Percentiles rank a stretch among this genome's conserved stretches.
Evolutionary conservation across 2,113 vertebrate genomes (phyloP).

Genomic region (Corythornis cristatus): DNA sequence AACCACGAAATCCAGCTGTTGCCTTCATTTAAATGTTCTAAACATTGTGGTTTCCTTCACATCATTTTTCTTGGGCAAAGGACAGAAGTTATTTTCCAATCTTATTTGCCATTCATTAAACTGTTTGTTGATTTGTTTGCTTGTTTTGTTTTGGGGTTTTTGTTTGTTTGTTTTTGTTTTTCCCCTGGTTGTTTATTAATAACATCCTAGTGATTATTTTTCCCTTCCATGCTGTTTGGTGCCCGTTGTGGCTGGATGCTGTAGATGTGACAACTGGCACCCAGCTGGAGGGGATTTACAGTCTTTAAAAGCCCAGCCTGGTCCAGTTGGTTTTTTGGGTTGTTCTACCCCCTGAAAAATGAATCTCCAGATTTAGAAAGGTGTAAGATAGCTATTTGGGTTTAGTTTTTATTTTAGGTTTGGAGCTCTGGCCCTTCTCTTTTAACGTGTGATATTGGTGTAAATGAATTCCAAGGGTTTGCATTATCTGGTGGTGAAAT

Average conservation of each 20-base stretch:
- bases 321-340: neutral
- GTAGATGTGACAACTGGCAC: neutral
- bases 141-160: fast-evolving
- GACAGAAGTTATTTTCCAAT: neutral
- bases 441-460: neutral
- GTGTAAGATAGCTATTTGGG: neutral
- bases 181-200: neutral
- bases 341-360: neutral
- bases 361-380: neutral
- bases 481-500: neutral
- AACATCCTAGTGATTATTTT: neutral
- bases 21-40: neutral
- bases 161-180: neutral
- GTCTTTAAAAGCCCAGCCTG: neutral
- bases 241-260: neutral
- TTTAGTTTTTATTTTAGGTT: neutral
- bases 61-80: neutral
- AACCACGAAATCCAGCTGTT: neutral
- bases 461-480: conserved; percentile 6
- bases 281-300: neutral
- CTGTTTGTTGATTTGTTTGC: neutral
- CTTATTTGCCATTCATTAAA: neutral
- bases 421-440: neutral
- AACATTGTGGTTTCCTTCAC: neutral
- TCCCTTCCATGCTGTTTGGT: neutral